A percentile compares a stretch with the other conserved stretches of the same genome.
Evolutionary conservation across 2,888 invertebrate species (phyloP).

Genomic region (Agonopterix alstromeriana): DNA sequence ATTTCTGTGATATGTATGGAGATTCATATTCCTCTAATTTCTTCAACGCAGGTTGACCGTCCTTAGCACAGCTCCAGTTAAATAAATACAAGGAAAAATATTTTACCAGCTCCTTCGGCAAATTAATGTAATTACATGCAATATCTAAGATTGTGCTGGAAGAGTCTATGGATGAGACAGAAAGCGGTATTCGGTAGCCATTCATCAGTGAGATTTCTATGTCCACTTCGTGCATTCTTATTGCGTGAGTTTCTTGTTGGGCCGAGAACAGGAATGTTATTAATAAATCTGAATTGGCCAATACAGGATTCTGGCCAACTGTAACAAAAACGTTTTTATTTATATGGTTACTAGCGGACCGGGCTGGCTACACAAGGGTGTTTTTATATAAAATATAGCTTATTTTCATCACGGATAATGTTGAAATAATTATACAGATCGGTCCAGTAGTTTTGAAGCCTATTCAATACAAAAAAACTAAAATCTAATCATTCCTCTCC

Average conservation of each 20-base stretch:
- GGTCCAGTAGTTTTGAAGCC: no score
- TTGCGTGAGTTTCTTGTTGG: slow-evolving; percentile 90
- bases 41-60: slow-evolving; percentile 85
- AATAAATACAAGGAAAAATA: slow-evolving; percentile 95
- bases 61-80: slow-evolving; percentile 84
- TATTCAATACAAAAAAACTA: no score
- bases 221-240: slow-evolving; percentile 81
- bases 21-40: slow-evolving; percentile 98
- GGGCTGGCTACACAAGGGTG: no score
- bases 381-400: no score
- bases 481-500: no score
- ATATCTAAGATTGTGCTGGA: slow-evolving; percentile 90
- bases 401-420: no score
- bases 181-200: slow-evolving; percentile 88
- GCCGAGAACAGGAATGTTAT: slow-evolving; percentile 93
- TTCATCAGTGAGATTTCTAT: slow-evolving; percentile 92
- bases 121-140: slow-evolving; percentile 87
- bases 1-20: slow-evolving; percentile 93
- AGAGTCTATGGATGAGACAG: slow-evolving; percentile 87
- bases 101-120: slow-evolving; percentile 86
- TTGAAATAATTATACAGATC: no score
- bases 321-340: slow-evolving; percentile 23
- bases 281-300: slow-evolving; percentile 87
- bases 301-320: slow-evolving; percentile 92
- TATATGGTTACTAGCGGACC: no score